These are phyloP conservation scores for Coecobrya sp. DNA, from an alignment of 2,888 invertebrate genomes.

Conservation along the genomic window DNA sequence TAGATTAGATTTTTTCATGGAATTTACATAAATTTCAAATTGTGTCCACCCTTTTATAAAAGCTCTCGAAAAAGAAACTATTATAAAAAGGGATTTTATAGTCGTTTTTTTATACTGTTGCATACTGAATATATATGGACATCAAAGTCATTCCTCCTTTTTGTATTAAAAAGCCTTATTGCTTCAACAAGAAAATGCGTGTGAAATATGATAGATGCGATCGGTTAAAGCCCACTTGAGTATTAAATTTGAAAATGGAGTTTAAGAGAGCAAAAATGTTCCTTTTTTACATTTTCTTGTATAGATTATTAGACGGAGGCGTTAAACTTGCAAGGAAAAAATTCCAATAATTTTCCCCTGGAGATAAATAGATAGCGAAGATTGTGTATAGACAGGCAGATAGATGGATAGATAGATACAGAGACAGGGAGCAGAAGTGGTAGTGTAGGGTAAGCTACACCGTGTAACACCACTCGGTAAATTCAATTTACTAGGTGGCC, in stretches of 20 bases:
- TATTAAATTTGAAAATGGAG: slow-evolving; percentile 43
- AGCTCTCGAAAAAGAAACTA: background rate
- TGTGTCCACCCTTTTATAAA: slow-evolving; percentile 76
- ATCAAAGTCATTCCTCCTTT: background rate
- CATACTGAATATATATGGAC: too few species aligned
- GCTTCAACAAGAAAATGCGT: background rate
- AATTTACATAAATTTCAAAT: slow-evolving; percentile 76
- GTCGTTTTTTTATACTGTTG: background rate
- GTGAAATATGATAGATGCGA: slow-evolving; percentile 45
- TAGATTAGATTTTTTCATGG: slow-evolving; percentile 77
- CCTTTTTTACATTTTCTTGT: background rate
- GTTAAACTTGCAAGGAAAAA: slow-evolving; percentile 36
- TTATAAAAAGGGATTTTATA: background rate
- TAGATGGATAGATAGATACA: slow-evolving; percentile 30
- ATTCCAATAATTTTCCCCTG: slow-evolving; percentile 51
- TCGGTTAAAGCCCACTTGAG: slow-evolving; percentile 38
- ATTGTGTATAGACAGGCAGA: background rate
- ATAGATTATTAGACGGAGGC: slow-evolving; percentile 28
- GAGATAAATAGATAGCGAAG: slow-evolving; percentile 56
- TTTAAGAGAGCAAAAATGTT: background rate
- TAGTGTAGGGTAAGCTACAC: background rate
- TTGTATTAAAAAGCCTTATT: background rate
- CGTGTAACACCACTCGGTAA: background rate
- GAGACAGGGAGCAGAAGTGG: too few species aligned
- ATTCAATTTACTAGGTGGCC: slow-evolving; percentile 55